Evolutionary conservation across 1,140 invertebrate species (phyloP), one percentile per base, ranked within the genome.

Genomic region (Drosophila jambulina): DNA sequence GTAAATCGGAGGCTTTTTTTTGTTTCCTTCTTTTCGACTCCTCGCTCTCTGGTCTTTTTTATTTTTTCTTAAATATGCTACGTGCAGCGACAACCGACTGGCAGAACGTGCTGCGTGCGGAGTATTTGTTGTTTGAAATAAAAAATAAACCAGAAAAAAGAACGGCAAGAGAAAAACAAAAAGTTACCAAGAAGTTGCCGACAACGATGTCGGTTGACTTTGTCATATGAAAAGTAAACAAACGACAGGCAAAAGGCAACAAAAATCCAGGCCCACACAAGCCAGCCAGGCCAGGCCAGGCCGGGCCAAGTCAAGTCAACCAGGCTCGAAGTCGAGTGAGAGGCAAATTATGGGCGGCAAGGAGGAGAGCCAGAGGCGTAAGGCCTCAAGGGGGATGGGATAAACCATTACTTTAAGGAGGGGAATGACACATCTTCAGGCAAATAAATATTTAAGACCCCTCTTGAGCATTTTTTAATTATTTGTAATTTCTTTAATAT

Each of bases 211-310:
- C 77, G 81, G 61, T 87, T 87, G 85, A 87, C 84, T 87, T 90
- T 87, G 84, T 88, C 84, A 87, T 87, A 84, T 88, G 80, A 87
- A 87, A 88, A 84, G 84, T 87, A 87, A 90, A 88, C 84, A 88
- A 87, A 84, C 84, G 84, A 80, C 85, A 71, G 83, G 71, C 77
- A 88, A 87, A 88, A 88, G 80, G 77, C 84, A 88, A 61, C 72
- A 70, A 84, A 78, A 75, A 54, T 77, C 45, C 59, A 70, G 75
- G 75, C 75, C 75, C 75, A 70, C 75, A 69, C 59, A 61, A 71
- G 54, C 63, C 74, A 77, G 42, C 42, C 19, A 12, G n/a, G n/a
- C n/a, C n/a, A n/a, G n/a, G n/a, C n/a, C n/a, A n/a, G n/a, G n/a
- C n/a, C n/a, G 10, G 40, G 49, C n/a, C 70, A 46, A 68, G 54